Conservation (phyloP, 2,888 invertebrate species). For the Drosophila meridiana region DNA sequence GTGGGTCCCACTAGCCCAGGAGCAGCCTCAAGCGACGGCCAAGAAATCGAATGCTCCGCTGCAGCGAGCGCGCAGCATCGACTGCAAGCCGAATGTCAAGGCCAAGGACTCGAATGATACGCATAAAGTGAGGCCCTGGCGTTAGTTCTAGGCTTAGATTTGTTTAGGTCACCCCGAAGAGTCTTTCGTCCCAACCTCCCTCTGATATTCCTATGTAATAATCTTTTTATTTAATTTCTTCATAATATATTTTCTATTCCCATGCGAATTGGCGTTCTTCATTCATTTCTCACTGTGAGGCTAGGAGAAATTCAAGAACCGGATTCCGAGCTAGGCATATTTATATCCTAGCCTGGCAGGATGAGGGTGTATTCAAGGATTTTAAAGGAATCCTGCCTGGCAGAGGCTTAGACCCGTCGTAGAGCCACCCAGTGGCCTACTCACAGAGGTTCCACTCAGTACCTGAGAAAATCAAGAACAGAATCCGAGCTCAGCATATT, state of each 20-base stretch:
- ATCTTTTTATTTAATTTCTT: not conserved
- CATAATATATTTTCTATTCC: conserved; percentile 4
- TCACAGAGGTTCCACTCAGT: not conserved
- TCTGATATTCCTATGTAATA: too few relatives aligned
- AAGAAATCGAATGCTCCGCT: not conserved
- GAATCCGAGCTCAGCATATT: not conserved
- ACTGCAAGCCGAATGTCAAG: conserved; percentile 5
- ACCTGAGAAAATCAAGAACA: not conserved
- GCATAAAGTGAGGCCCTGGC: conserved; percentile 23
- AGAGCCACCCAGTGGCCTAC: not conserved
- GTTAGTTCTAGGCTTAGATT: conserved; percentile 9
- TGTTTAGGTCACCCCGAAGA: not conserved
- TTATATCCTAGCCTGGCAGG: too few relatives aligned
- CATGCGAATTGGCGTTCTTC: not conserved
- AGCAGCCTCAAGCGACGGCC: not conserved
- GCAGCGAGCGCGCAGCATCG: not conserved
- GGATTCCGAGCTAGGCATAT: too few relatives aligned
- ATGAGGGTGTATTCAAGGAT: too few relatives aligned
- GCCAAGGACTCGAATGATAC: not conserved
- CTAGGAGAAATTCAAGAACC: too few relatives aligned
- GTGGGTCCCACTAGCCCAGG: not conserved
- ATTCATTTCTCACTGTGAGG: not conserved
- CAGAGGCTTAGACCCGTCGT: not conserved
- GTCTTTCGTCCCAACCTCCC: not conserved
- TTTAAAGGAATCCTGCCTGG: not conserved